Evolutionary conservation across 2,888 invertebrate genomes (phyloP).

Genomic region (Drosophila setosimentum): DNA sequence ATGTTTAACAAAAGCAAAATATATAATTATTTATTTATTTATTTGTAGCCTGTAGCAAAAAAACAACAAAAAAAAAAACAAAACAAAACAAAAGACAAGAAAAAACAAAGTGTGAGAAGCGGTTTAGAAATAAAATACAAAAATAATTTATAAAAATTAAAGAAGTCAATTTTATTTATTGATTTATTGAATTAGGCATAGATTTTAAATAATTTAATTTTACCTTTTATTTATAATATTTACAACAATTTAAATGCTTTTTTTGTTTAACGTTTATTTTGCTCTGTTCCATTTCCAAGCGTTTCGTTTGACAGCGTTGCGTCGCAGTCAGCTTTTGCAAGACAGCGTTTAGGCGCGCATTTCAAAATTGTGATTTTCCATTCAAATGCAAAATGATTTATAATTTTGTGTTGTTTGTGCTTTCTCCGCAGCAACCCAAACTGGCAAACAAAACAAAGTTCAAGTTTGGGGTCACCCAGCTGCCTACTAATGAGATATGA

Average conservation of each 20-base stretch:
- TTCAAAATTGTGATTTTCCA: slow-evolving; percentile 1
- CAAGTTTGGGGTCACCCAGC: slow-evolving; percentile 72
- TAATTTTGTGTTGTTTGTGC: slow-evolving; percentile 20
- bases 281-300: slow-evolving; percentile 37
- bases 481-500: slow-evolving; percentile 63
- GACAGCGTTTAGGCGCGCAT: slow-evolving; percentile 49
- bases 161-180: background rate
- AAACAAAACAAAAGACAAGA: slow-evolving; percentile 2
- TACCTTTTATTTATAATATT: background rate
- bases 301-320: background rate
- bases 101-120: slow-evolving; percentile 28
- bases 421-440: slow-evolving; percentile 34
- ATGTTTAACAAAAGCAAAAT: slow-evolving; percentile 49
- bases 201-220: background rate
- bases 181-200: background rate
- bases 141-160: slow-evolving; percentile 55
- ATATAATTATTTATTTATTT: slow-evolving; percentile 56
- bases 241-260: background rate
- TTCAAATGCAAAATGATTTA: slow-evolving; percentile 11
- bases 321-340: slow-evolving; percentile 4
- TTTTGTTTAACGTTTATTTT: background rate
- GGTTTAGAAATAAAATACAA: slow-evolving; percentile 69
- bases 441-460: slow-evolving; percentile 51
- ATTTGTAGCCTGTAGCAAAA: slow-evolving; percentile 65
- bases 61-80: slow-evolving; percentile 10